Conservation (phyloP, 2,113 vertebrate genomes). For the Caretta caretta region DNA sequence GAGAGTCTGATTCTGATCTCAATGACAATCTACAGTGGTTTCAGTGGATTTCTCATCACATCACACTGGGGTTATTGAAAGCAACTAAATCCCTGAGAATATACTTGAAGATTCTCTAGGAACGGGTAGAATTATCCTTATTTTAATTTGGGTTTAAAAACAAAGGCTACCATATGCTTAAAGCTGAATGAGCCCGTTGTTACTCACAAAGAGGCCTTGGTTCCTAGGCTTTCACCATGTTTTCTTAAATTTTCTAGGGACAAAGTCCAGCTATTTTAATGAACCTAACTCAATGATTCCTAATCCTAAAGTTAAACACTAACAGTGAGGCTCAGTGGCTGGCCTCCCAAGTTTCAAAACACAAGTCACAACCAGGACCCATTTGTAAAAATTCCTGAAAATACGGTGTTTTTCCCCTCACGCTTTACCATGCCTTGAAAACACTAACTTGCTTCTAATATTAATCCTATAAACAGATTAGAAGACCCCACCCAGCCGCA, state of each 20-base stretch:
- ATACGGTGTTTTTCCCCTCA: constrained; percentile 71
- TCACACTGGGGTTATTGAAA: constrained; percentile 36
- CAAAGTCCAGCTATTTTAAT: constrained; percentile 75
- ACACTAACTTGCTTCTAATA: constrained; percentile 70
- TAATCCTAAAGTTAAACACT: constrained; percentile 78
- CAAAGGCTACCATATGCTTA: constrained; percentile 66
- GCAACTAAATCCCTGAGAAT: constrained; percentile 40
- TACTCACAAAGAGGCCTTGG: constrained; percentile 43
- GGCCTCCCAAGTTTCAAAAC: constrained; percentile 75
- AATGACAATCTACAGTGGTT: constrained; percentile 10
- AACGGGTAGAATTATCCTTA: neutral
- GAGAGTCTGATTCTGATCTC: neutral
- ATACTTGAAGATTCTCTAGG: constrained; percentile 49
- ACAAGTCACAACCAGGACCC: constrained; percentile 71
- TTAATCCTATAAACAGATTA: constrained; percentile 74
- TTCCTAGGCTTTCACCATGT: constrained; percentile 64
- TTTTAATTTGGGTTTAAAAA: constrained; percentile 63
- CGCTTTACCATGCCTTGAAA: constrained; percentile 66
- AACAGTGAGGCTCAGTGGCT: constrained; percentile 55
- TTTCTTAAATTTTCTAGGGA: constrained; percentile 70
- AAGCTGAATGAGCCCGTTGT: constrained; percentile 68
- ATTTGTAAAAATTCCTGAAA: constrained; percentile 77
- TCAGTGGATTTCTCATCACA: constrained; percentile 24
- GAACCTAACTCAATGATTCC: constrained; percentile 78
- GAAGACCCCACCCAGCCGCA: constrained; percentile 36